These are phyloP conservation scores for Galeopterus variegatus DNA, from an alignment of 2,113 vertebrate genomes.

Conservation along the genomic window DNA sequence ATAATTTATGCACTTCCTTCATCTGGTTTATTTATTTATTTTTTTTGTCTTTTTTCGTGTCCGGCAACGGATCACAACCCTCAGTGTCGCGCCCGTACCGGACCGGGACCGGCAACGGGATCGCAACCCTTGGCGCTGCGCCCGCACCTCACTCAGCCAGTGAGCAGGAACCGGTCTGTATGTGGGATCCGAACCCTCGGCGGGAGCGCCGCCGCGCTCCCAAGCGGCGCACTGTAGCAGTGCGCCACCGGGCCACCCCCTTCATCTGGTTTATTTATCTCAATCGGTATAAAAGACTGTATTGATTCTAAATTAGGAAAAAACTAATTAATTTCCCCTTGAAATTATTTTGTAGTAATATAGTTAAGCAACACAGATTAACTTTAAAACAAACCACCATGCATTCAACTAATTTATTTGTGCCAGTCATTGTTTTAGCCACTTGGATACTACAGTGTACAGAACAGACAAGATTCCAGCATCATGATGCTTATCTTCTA, in stretches of 20 bases:
- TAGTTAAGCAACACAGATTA: not conserved
- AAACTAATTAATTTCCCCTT: not conserved
- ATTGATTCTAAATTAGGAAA: slow-evolving; percentile 39
- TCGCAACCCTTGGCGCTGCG: too few relatives aligned
- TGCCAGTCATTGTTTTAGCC: not conserved
- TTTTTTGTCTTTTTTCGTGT: too few relatives aligned
- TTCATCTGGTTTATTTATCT: not conserved
- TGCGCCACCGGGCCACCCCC: too few relatives aligned
- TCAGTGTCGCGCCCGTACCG: too few relatives aligned
- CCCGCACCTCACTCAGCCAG: too few relatives aligned
- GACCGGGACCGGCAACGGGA: too few relatives aligned
- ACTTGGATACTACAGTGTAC: not conserved
- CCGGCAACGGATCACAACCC: too few relatives aligned
- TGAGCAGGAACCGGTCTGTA: too few relatives aligned
- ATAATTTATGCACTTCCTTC: not conserved
- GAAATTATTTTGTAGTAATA: slow-evolving; percentile 14
- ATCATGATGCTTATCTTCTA: slow-evolving; percentile 28
- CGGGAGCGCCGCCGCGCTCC: too few relatives aligned
- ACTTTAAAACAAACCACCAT: slow-evolving; percentile 25
- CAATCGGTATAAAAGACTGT: not conserved
- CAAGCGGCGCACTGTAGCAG: too few relatives aligned
- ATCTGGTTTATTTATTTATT: not conserved
- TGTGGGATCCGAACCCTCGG: too few relatives aligned
- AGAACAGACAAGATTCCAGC: slow-evolving; percentile 1
- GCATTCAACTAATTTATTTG: not conserved